These are phyloP conservation scores for Adelosebastes latens DNA, from an alignment of 2,797 vertebrate genomes.

Conservation along the genomic window DNA sequence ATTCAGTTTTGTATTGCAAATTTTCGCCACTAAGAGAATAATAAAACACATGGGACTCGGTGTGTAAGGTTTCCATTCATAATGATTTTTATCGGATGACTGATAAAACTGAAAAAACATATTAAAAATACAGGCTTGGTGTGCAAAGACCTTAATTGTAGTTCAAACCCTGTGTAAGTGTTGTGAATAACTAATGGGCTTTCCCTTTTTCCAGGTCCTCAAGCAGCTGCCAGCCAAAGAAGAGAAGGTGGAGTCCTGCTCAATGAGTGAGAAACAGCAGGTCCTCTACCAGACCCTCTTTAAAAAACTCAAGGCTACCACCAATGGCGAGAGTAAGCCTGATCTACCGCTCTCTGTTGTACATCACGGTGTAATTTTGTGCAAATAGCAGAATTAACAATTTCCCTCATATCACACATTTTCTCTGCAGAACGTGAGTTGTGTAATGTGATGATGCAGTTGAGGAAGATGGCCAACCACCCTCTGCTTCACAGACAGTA, in stretches of 20 bases:
- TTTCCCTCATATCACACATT: neutral
- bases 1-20: too few relatives aligned
- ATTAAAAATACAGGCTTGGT: too few relatives aligned
- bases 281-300: constrained; percentile 88
- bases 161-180: neutral
- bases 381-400: neutral
- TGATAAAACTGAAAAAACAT: too few relatives aligned
- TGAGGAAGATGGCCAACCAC: constrained; percentile 99
- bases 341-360: neutral
- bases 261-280: constrained; percentile 92
- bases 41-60: too few relatives aligned
- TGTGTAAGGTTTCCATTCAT: too few relatives aligned
- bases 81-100: too few relatives aligned
- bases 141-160: neutral
- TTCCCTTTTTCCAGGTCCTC: constrained; percentile 81
- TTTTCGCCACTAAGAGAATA: too few relatives aligned
- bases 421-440: constrained; percentile 85
- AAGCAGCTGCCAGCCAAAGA: constrained; percentile 93
- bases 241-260: constrained; percentile 87
- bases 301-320: constrained; percentile 85
- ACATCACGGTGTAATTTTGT: neutral
- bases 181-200: neutral
- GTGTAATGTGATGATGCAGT: constrained; percentile 95
- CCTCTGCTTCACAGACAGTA: constrained; percentile 94
- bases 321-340: constrained; percentile 84